Percentiles rank a stretch among this genome's conserved stretches.
phyloP scores from a whole-genome alignment of 1,140 invertebrate genomes.

The Steinernema feltiae region DNA sequence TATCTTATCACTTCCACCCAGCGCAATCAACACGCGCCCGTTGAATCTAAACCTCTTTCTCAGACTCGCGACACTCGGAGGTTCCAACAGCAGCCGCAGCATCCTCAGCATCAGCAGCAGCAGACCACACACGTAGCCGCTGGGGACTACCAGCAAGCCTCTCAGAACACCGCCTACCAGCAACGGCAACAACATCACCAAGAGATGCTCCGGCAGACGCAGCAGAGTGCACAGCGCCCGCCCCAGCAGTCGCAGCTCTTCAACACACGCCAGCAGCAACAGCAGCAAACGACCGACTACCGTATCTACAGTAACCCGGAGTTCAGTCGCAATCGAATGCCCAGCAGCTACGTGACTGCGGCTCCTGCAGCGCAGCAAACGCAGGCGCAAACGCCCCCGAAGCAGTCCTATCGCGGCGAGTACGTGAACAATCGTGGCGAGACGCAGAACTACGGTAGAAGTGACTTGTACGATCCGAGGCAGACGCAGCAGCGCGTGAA shows the following conservation, averaged over 20 bases:
- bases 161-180: constrained; percentile 4
- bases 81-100: neutral
- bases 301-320: neutral
- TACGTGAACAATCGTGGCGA: neutral
- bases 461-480: neutral
- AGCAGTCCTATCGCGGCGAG: neutral
- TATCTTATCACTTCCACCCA: constrained; percentile 11
- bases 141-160: neutral
- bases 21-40: neutral
- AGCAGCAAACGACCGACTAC: constrained; percentile 5
- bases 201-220: neutral
- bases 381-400: neutral
- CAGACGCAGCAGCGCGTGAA: neutral
- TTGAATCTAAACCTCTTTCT: constrained; percentile 9
- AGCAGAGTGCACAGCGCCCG: neutral
- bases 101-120: no score
- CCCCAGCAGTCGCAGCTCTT: no score
- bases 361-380: neutral
- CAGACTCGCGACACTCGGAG: neutral
- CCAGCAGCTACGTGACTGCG: neutral
- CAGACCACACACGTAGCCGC: no score
- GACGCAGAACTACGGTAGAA: no score
- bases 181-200: neutral
- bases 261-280: no score
- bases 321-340: neutral